These are phyloP conservation scores for Heliconius ismenius DNA, from an alignment of 2,888 invertebrate genomes.

Conservation along the genomic window DNA sequence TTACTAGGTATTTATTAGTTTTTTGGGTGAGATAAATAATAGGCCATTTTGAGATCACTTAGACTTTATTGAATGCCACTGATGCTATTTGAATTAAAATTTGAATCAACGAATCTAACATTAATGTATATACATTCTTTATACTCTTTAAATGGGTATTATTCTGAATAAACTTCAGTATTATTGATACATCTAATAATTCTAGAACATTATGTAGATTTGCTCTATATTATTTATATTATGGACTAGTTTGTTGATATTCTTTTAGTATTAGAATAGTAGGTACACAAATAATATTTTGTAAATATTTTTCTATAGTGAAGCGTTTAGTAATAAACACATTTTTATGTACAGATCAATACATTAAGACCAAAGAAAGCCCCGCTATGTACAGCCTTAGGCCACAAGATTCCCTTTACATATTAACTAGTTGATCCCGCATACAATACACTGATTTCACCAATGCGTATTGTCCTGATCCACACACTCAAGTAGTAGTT, in stretches of 20 bases:
- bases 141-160: slow-evolving; percentile 45
- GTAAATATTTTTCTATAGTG: slow-evolving; percentile 42
- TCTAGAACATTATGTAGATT: slow-evolving; percentile 39
- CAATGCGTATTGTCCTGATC: slow-evolving; percentile 43
- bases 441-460: slow-evolving; percentile 58
- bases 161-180: slow-evolving; percentile 37
- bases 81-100: slow-evolving; percentile 51
- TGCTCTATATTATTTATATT: slow-evolving; percentile 18
- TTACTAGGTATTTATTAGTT: background rate
- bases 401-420: slow-evolving; percentile 62
- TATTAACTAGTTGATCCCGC: slow-evolving; percentile 80
- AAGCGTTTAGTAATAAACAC: slow-evolving; percentile 35
- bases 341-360: slow-evolving; percentile 50
- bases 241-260: slow-evolving; percentile 40
- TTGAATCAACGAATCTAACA: slow-evolving; percentile 51
- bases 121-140: slow-evolving; percentile 43
- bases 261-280: slow-evolving; percentile 41
- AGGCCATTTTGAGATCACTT: slow-evolving; percentile 36
- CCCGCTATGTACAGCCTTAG: slow-evolving; percentile 59
- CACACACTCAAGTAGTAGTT: slow-evolving; percentile 43
- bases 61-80: slow-evolving; percentile 48
- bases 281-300: slow-evolving; percentile 45
- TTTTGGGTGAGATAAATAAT: slow-evolving; percentile 35
- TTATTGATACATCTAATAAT: slow-evolving; percentile 44
- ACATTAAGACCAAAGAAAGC: slow-evolving; percentile 51